Percentiles rank a stretch among this genome's conserved stretches.
phyloP scores from a whole-genome alignment of 35 echinoderm and acorn worm species.

The Apostichopus japonicus region DNA sequence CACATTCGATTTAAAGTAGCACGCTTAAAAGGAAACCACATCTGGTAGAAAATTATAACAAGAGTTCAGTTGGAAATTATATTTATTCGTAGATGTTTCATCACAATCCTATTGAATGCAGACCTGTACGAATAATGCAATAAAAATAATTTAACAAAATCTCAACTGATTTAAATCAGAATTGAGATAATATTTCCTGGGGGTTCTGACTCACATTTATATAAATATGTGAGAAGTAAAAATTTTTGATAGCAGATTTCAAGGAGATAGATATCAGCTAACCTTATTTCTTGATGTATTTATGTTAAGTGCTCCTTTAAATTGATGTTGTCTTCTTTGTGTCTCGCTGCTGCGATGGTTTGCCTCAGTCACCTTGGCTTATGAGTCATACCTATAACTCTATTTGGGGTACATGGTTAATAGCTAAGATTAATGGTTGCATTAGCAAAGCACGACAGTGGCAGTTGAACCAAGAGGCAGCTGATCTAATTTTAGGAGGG shows the following conservation, averaged over 20 bases:
- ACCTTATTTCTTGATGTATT: neutral
- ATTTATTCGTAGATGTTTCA: no score
- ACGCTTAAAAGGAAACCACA: no score
- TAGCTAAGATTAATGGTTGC: conserved; percentile 28
- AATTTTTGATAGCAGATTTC: neutral
- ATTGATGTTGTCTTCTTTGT: neutral
- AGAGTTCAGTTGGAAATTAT: no score
- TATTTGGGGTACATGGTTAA: conserved; percentile 39
- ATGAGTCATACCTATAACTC: conserved; percentile 39
- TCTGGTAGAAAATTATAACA: no score
- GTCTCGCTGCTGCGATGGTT: neutral
- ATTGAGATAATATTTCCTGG: neutral
- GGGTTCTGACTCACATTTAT: neutral
- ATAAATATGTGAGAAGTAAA: no score
- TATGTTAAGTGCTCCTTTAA: neutral
- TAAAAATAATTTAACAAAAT: no score
- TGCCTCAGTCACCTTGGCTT: neutral
- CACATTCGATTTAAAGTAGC: no score
- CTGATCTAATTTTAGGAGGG: conserved; percentile 34
- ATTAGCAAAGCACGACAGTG: neutral
- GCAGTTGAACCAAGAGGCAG: conserved; percentile 1
- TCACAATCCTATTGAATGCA: no score
- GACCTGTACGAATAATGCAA: no score
- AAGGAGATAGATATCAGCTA: neutral
- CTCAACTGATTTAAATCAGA: no score